phyloP scores from a whole-genome alignment of 2,113 vertebrate species.

The Dromas ardeola region DNA sequence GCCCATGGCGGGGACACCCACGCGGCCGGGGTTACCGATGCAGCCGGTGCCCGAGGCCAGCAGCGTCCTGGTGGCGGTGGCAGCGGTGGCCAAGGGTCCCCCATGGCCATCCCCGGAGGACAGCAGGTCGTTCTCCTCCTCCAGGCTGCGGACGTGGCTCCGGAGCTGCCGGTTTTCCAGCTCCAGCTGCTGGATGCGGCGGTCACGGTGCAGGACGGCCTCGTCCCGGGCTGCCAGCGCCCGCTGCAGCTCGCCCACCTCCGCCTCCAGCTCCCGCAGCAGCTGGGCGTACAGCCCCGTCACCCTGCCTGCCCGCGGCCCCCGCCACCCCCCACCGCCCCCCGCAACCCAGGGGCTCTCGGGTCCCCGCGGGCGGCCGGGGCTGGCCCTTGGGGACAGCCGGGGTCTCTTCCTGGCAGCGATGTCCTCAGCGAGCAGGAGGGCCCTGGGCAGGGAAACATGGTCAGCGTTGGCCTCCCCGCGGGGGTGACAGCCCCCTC shows the following conservation, averaged over 20 bases:
- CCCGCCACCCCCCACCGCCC: neutral
- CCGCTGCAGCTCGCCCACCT: conserved; percentile 12
- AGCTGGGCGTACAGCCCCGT: conserved; percentile 4
- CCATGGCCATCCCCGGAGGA: neutral
- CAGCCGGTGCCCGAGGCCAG: neutral
- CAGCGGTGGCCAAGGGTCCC: neutral
- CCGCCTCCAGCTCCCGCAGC: conserved; percentile 30
- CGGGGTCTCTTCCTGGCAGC: neutral
- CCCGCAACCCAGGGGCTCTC: neutral
- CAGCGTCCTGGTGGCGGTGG: neutral
- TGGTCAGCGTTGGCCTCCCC: too few relatives aligned
- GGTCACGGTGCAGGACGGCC: neutral
- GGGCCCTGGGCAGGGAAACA: neutral
- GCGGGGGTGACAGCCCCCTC: neutral
- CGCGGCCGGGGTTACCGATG: neutral
- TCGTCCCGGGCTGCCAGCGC: neutral
- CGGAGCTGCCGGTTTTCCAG: conserved; percentile 16
- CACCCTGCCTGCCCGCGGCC: neutral
- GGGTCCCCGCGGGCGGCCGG: neutral
- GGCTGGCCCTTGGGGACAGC: neutral
- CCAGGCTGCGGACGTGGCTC: neutral
- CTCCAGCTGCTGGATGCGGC: conserved; percentile 13
- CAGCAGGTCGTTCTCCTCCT: conserved; percentile 49
- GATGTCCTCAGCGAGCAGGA: neutral
- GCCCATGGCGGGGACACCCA: neutral